These are phyloP conservation scores for Nothoprocta pentlandii DNA, from an alignment of 2,113 vertebrate species.

Conservation along the genomic window DNA sequence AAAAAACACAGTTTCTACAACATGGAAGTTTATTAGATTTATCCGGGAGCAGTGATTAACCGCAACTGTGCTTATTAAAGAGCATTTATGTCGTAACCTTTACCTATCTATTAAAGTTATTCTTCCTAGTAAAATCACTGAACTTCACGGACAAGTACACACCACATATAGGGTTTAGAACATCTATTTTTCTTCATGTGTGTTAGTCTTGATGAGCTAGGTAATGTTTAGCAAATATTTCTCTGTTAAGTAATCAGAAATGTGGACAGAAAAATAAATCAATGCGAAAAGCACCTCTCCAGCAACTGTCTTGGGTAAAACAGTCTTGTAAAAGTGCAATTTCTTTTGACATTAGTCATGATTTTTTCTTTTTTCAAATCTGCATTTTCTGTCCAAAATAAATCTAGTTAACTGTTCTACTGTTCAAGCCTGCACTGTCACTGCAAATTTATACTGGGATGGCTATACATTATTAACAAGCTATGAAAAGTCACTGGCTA, in stretches of 20 bases:
- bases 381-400: constrained; percentile 76
- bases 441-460: constrained; percentile 78
- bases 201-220: not conserved
- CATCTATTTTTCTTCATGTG: not conserved
- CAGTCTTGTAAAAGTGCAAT: constrained; percentile 14
- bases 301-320: not conserved
- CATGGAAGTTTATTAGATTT: constrained; percentile 25
- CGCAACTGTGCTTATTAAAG: not conserved
- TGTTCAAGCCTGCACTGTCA: constrained; percentile 71
- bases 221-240: constrained; percentile 12
- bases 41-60: constrained; percentile 13
- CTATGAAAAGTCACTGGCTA: constrained; percentile 81
- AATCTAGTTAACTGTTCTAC: constrained; percentile 78
- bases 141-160: not conserved
- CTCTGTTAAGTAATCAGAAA: not conserved
- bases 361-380: constrained; percentile 61
- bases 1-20: constrained; percentile 8
- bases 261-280: constrained; percentile 7
- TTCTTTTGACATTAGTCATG: constrained; percentile 60
- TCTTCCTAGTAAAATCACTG: constrained; percentile 11
- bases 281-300: not conserved
- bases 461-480: constrained; percentile 85
- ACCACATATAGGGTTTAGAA: not conserved
- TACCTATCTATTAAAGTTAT: not conserved
- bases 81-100: constrained; percentile 15